Base-by-base conservation (phyloP, 2,888 invertebrate species). In the Tenthredo scrophulariae region DNA sequence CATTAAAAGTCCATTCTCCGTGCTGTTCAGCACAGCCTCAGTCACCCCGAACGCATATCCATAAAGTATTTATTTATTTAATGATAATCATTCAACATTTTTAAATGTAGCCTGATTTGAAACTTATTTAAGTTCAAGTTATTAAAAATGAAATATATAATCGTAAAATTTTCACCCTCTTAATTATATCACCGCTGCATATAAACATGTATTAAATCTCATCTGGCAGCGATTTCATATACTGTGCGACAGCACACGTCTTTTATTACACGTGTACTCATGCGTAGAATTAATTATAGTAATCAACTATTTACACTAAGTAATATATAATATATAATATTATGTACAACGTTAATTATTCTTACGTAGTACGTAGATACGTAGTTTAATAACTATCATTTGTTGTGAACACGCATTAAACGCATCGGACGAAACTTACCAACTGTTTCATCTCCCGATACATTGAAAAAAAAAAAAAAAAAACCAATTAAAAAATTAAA, bases 1-100 rank as follows among this genome's bases (percentile, higher is more conserved):
- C 62, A 26, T 62, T 26, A 62, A 1, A 10, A 26, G 26, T 62
- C 22, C 62, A 26, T 62, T 3, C n/a, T 46, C n/a, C 13, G 37
- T 22, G 46, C 46, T 75, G 5, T 22, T 26, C 15, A 9, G 43
- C 43, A 75, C 74, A 46, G 43, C 26, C 22, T 75, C 26, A 75
- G 46, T 75, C 75, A 75, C 26, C 18, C 29, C 37, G 18, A 9
- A 46, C 46, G 15, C 46, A 37, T 75, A 46, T 75, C 74, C 43
- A 75, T 75, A 46, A 75, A 77, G 37, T 77, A 54, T 77, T 77
- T 54, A 54, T 77, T 77, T 77, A 77, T 77, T 77, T 29, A 77
- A 29, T 29, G 54, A 77, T 54, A 50, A 77, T 77, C 9, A 75
- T 33, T 46, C 1, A 26, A 75, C 75, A 77, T 77, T 33, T 54